Conservation (phyloP, 1,140 invertebrate species). For the Aleiodes sp. region DNA sequence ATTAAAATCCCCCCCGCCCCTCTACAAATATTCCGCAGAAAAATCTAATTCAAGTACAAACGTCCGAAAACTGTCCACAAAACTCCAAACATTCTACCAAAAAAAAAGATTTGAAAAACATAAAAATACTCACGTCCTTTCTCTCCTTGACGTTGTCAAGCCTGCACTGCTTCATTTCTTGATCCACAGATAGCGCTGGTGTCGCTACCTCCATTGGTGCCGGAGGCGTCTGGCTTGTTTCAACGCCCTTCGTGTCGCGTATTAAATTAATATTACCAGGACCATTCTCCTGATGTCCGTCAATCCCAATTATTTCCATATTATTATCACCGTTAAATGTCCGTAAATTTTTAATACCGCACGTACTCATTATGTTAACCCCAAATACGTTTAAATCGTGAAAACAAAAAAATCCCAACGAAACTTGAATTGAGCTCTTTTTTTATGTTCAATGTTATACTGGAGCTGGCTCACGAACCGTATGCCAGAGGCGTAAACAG, state of each 20-base stretch:
- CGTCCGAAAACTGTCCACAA: not conserved
- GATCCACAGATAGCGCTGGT: slow-evolving; percentile 28
- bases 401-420: too few species aligned
- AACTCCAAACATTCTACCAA: not conserved
- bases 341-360: slow-evolving; percentile 47
- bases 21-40: too few species aligned
- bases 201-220: slow-evolving; percentile 42
- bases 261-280: slow-evolving; percentile 38
- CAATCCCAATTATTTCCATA: slow-evolving; percentile 49
- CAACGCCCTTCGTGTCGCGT: slow-evolving; percentile 48
- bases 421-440: slow-evolving; percentile 38
- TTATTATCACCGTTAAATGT: slow-evolving; percentile 49
- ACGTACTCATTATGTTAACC: slow-evolving; percentile 51
- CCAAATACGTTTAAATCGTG: too few species aligned
- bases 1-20: too few species aligned
- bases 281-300: slow-evolving; percentile 41
- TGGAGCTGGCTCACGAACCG: slow-evolving; percentile 38
- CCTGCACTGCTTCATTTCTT: slow-evolving; percentile 21
- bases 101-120: not conserved
- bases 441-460: not conserved
- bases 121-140: slow-evolving; percentile 34
- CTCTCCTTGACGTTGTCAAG: slow-evolving; percentile 24
- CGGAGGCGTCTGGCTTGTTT: slow-evolving; percentile 53
- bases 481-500: slow-evolving; percentile 57
- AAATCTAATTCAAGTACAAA: not conserved